Conservation (phyloP, 2,888 invertebrate genomes). For the Diarsia brunnea region DNA sequence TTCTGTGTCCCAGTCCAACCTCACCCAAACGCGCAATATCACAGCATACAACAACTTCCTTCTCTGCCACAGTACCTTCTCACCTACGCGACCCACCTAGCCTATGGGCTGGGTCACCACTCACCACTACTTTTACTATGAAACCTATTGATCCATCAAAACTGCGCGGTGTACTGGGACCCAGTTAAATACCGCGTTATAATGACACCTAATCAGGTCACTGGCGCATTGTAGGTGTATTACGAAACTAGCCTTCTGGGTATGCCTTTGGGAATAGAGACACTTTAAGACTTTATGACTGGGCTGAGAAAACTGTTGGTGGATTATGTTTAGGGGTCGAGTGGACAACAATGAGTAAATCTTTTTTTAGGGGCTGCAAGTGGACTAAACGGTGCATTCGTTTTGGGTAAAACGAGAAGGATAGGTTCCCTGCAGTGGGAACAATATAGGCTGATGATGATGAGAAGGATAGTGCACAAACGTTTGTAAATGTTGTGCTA, state of each 20-base stretch:
- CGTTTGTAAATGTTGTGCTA: background rate
- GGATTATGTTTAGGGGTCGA: no score
- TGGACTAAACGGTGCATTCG: background rate
- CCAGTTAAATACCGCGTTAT: slow-evolving; percentile 31
- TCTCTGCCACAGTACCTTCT: background rate
- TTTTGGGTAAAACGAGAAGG: background rate
- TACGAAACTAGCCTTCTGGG: slow-evolving; percentile 9
- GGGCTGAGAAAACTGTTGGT: background rate
- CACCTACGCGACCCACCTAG: background rate
- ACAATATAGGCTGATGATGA: no score
- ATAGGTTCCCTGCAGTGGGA: no score
- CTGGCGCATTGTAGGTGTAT: slow-evolving; percentile 38
- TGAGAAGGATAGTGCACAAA: no score
- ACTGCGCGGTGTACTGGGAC: slow-evolving; percentile 17
- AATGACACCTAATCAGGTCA: slow-evolving; percentile 51
- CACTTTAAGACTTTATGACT: background rate
- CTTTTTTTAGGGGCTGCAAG: no score
- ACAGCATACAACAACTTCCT: background rate
- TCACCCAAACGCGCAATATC: background rate
- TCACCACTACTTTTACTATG: background rate
- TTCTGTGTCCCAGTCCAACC: no score
- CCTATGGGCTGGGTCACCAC: background rate
- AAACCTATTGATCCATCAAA: slow-evolving; percentile 47
- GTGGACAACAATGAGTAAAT: no score
- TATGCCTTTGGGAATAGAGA: slow-evolving; percentile 17